Evolutionary conservation across 1,140 invertebrate species (phyloP), one percentile per base, ranked within the genome.

Genomic region (Cylas formicarius): DNA sequence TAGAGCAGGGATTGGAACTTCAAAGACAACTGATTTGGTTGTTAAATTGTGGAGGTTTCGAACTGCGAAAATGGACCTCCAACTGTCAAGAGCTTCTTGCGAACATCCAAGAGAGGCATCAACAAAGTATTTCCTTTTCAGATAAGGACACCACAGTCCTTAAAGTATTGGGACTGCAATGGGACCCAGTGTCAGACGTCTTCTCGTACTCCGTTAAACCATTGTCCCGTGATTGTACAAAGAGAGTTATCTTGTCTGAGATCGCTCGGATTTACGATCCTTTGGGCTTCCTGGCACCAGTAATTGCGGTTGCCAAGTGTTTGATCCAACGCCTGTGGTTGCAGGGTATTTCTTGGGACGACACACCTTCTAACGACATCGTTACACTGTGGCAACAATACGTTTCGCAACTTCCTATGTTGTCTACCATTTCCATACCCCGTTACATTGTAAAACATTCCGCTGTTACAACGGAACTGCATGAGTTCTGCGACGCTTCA

Each of bases 311-410:
- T 4, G 54, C 59, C 3, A 71, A 72, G 53, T 60, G 70, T 0
- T 42, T 71, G 0, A 60, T 72, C 13, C 68, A 72, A 53, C 43
- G 55, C n/a, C 26, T 72, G 1, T 68, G 67, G 65, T 22, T 57
- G 10, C 6, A 40, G 10, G 42, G 56, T 6, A 7, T 58, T 4
- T 51, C 48, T 4, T 72, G 68, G 68, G 69, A 72, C 43, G 52
- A 64, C 10, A 10, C 26, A 7, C 10, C 66, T 4, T 20, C 33
- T 5, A 13, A 17, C 18, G 13, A 35, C 7, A 16, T 35, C n/a
- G 7, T 19, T 19, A 5, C 7, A 4, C 18, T 19, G 14, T 38
- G 35, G 35, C 7, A 38, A 8, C 10, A 4, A 38, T 38, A 24
- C 13, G 11, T 24, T 4, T 6, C 4, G 16, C 21, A 38, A 3